Percentiles rank a stretch among this genome's conserved stretches.
Evolutionary conservation across 2,113 vertebrate species (phyloP).

Genomic region (Acanthisitta chloris): DNA sequence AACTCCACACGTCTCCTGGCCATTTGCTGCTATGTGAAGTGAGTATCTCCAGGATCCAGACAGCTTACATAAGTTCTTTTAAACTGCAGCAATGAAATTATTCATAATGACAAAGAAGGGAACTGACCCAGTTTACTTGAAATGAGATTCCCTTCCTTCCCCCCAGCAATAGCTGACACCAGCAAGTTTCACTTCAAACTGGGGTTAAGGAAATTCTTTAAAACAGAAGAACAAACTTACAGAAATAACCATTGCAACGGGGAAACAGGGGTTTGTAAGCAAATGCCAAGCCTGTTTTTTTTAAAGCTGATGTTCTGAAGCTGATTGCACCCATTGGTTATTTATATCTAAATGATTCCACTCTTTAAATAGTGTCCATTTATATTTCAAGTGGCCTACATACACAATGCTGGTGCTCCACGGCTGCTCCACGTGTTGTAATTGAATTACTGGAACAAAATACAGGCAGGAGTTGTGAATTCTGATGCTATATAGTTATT

Average conservation of each 20-base stretch:
- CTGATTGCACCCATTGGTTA: not conserved
- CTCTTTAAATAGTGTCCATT: conserved; percentile 11
- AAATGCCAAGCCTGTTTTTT: not conserved
- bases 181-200: conserved; percentile 37
- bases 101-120: conserved; percentile 49
- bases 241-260: not conserved
- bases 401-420: not conserved
- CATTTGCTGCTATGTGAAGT: not conserved
- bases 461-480: not conserved
- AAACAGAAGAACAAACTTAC: not conserved
- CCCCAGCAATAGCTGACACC: conserved; percentile 38
- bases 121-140: conserved; percentile 49
- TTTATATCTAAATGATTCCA: conserved; percentile 31
- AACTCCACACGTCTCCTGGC: not conserved
- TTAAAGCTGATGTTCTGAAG: conserved; percentile 5
- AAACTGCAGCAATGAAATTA: conserved; percentile 34
- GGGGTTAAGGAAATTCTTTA: not conserved
- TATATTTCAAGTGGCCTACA: conserved; percentile 37
- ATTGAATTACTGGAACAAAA: not conserved
- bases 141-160: conserved; percentile 26
- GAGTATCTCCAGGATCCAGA: not conserved
- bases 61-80: conserved; percentile 16
- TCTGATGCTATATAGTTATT: not conserved
- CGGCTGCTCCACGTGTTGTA: not conserved
- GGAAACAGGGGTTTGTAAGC: not conserved